These are phyloP conservation scores for Microplitis deprimator DNA, from an alignment of 2,888 invertebrate genomes.

Conservation along the genomic window DNA sequence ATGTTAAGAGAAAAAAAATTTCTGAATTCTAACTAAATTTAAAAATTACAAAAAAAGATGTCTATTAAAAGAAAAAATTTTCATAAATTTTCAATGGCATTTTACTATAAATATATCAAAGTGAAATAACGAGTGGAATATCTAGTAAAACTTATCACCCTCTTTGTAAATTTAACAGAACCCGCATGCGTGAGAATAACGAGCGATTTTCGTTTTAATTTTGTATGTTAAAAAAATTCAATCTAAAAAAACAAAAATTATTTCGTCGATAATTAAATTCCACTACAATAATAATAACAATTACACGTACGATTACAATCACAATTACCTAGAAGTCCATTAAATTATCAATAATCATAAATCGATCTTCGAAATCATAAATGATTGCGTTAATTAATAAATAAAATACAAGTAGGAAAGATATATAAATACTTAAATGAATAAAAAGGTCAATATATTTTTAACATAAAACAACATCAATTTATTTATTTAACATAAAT, in stretches of 20 bases:
- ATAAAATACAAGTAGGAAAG: background rate
- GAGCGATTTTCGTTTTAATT: slow-evolving; percentile 62
- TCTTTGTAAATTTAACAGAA: slow-evolving; percentile 37
- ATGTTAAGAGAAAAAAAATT: background rate
- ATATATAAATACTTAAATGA: background rate
- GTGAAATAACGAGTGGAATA: slow-evolving; percentile 34
- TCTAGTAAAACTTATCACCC: slow-evolving; percentile 35
- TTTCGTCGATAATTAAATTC: background rate
- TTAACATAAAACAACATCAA: slow-evolving; percentile 70
- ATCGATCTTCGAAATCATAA: too few relatives aligned
- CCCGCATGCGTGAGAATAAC: slow-evolving; percentile 68
- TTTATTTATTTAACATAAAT: slow-evolving; percentile 70
- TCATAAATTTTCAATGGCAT: background rate
- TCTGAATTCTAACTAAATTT: too few relatives aligned
- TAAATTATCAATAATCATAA: too few relatives aligned
- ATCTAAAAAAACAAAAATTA: background rate
- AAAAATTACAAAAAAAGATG: too few relatives aligned
- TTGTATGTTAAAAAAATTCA: background rate
- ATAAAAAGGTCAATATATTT: slow-evolving; percentile 23
- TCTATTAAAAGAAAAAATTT: too few relatives aligned
- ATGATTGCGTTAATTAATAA: too few relatives aligned
- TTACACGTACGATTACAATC: background rate
- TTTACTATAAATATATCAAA: background rate
- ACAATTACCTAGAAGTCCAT: too few relatives aligned
- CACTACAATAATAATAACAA: background rate